Conservation (phyloP, 2,888 invertebrate genomes). For the Nomada goodeniana region DNA sequence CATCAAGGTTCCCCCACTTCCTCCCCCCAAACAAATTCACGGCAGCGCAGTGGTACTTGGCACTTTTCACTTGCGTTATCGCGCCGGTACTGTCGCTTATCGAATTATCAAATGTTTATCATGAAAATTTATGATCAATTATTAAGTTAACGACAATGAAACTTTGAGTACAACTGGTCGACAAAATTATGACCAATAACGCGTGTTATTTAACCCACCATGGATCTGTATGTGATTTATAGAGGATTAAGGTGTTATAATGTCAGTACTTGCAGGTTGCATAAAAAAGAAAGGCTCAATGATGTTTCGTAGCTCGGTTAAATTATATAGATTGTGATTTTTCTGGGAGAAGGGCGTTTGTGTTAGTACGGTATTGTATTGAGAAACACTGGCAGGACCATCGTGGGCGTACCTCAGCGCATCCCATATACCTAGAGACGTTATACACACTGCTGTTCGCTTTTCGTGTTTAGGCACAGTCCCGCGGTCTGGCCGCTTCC, state of each 20-base stretch:
- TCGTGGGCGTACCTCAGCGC: conserved; percentile 81
- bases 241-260: not conserved
- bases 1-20: conserved; percentile 67
- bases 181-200: not conserved
- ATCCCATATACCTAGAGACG: conserved; percentile 79
- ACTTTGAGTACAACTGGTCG: not conserved
- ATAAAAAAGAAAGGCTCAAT: not conserved
- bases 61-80: conserved; percentile 43
- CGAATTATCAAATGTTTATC: conserved; percentile 2
- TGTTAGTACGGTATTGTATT: conserved; percentile 56
- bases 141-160: not conserved
- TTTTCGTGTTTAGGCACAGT: conserved; percentile 82
- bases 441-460: conserved; percentile 76
- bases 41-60: conserved; percentile 75
- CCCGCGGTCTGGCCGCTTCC: conserved; percentile 68
- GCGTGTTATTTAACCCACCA: not conserved
- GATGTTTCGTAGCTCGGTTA: not conserved
- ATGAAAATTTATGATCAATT: not conserved
- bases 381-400: conserved; percentile 80
- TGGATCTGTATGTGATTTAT: not conserved
- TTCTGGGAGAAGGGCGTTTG: not conserved
- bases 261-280: not conserved
- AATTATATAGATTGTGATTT: not conserved
- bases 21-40: conserved; percentile 59
- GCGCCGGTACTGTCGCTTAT: not conserved